Evolutionary conservation across 2,888 invertebrate genomes (phyloP).

Genomic region (Smittia aterrima): DNA sequence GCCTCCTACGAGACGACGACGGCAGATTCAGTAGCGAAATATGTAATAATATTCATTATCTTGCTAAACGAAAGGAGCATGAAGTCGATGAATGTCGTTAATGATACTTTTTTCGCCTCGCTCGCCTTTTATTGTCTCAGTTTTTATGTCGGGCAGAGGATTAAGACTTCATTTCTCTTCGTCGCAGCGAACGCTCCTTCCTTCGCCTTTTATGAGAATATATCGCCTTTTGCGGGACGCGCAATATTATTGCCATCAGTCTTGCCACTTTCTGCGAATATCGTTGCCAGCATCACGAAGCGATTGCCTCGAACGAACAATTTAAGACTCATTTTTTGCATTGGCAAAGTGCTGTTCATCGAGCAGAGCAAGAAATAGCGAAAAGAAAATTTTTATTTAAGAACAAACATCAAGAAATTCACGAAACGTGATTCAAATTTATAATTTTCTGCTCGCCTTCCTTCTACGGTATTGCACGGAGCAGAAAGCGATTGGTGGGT

Average conservation of each 20-base stretch:
- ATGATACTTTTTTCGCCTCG: background rate
- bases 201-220: conserved; percentile 22
- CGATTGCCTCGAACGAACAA: background rate
- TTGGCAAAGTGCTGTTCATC: background rate
- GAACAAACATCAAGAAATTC: background rate
- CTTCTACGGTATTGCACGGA: background rate
- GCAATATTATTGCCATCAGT: background rate
- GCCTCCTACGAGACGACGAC: background rate
- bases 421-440: conserved; percentile 30
- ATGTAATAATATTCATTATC: conserved; percentile 20
- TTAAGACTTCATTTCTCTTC: conserved; percentile 39
- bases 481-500: background rate
- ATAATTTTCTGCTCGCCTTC: background rate
- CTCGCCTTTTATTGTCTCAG: background rate
- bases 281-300: background rate
- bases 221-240: conserved; percentile 4
- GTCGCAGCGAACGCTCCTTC: background rate
- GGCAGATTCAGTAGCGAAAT: background rate
- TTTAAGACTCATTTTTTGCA: background rate
- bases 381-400: conserved; percentile 9
- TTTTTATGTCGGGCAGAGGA: conserved; percentile 27
- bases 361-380: background rate
- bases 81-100: background rate
- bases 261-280: background rate
- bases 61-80: background rate